Conservation (phyloP, 1,140 invertebrate species). For the Manduca sexta region DNA sequence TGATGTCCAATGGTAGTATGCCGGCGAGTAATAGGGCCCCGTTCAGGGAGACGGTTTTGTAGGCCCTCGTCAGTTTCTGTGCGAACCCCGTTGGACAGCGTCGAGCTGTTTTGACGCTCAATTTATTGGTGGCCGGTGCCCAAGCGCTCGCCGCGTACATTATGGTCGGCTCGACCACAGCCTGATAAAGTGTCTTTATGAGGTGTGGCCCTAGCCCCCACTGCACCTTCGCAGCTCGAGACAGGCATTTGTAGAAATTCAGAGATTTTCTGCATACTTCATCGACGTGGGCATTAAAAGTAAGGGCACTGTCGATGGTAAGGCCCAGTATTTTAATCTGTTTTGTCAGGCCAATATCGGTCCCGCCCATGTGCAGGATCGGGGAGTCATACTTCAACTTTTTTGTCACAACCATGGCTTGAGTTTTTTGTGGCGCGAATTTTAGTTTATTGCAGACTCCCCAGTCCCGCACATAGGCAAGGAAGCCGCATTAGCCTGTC, state of each 20-base stretch:
- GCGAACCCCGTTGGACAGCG: not conserved
- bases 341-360: not conserved
- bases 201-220: not conserved
- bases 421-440: no score
- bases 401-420: not conserved
- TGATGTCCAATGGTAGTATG: slow-evolving; percentile 12
- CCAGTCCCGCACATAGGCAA: not conserved
- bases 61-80: no score
- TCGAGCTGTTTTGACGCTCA: not conserved
- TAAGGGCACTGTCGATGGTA: no score
- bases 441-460: no score
- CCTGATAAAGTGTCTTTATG: not conserved
- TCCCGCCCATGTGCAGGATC: not conserved
- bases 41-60: slow-evolving; percentile 11
- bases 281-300: not conserved
- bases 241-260: not conserved
- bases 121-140: not conserved
- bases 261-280: not conserved
- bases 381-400: not conserved
- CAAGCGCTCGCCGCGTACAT: not conserved
- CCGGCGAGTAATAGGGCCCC: slow-evolving; percentile 13
- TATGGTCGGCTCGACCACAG: not conserved
- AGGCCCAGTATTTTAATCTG: not conserved
- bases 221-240: not conserved
- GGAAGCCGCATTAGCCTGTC: no score